phyloP scores from a whole-genome alignment of 1,140 invertebrate species.

The Ceratoteleas bidentatus region DNA sequence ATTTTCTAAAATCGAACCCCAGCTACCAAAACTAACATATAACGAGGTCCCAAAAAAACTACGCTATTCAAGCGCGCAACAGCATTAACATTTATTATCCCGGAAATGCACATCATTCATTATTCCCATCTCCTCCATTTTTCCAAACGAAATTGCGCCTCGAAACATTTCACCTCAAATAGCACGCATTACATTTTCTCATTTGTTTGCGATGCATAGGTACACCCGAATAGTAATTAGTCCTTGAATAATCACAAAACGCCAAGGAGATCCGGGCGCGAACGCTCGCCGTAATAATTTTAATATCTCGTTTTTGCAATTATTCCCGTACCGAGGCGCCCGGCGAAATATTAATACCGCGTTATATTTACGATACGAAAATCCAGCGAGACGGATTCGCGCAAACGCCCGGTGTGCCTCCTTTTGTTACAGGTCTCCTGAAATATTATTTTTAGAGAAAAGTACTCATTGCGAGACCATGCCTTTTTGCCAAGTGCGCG shows the following conservation, averaged over 20 bases:
- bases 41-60: no score
- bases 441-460: conserved; percentile 27
- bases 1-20: no score
- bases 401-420: conserved; percentile 6
- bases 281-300: background rate
- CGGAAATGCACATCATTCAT: background rate
- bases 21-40: no score
- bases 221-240: conserved; percentile 8
- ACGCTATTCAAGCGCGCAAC: background rate
- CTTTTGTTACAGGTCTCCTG: conserved; percentile 19
- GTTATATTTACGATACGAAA: conserved; percentile 11
- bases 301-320: conserved; percentile 1
- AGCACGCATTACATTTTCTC: background rate
- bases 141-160: background rate
- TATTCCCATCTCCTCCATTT: background rate
- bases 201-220: background rate
- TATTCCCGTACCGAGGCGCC: background rate
- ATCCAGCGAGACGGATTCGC: conserved; percentile 1
- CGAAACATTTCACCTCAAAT: background rate
- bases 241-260: background rate
- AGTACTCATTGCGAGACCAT: conserved; percentile 14
- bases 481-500: conserved; percentile 12
- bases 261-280: background rate
- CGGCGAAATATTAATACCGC: conserved; percentile 2
- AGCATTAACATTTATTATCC: conserved; percentile 3